Percentiles rank a stretch among this genome's conserved stretches.
Evolutionary conservation across 2,113 vertebrate species (phyloP).

Genomic region (Fukomys damarensis): DNA sequence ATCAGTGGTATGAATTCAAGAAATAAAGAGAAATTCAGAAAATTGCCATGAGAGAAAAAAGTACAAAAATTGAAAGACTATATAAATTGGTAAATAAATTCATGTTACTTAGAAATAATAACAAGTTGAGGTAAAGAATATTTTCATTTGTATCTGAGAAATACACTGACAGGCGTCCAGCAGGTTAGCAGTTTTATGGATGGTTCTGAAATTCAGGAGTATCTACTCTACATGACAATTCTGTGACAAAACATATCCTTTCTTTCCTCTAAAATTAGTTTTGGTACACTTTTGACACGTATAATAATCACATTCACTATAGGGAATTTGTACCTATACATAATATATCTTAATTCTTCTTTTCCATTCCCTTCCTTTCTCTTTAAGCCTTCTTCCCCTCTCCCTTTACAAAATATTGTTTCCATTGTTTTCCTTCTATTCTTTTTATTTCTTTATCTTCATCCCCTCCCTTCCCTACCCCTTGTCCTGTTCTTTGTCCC

Average conservation of each 20-base stretch:
- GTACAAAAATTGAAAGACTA: background rate
- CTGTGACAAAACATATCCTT: background rate
- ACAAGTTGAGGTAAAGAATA: background rate
- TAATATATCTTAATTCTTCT: background rate
- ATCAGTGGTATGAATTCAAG: background rate
- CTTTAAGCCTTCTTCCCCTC: background rate
- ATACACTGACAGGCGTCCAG: background rate
- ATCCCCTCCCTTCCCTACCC: background rate
- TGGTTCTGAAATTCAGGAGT: background rate
- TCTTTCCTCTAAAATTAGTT: background rate
- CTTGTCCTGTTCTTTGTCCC: accelerated
- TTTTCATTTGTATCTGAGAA: background rate
- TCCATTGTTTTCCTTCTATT: background rate
- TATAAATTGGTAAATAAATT: background rate
- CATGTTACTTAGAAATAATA: background rate
- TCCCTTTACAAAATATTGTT: background rate
- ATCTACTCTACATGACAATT: background rate
- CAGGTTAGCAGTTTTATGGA: background rate
- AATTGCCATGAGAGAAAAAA: background rate
- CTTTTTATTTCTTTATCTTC: background rate
- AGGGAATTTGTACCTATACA: background rate
- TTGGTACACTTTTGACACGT: background rate
- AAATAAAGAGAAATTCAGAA: background rate
- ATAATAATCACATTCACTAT: background rate
- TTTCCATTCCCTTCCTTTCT: background rate